Percentiles rank a stretch among this genome's conserved stretches.
phyloP scores from a whole-genome alignment of 2,113 vertebrate genomes.

The Capra hircus region DNA sequence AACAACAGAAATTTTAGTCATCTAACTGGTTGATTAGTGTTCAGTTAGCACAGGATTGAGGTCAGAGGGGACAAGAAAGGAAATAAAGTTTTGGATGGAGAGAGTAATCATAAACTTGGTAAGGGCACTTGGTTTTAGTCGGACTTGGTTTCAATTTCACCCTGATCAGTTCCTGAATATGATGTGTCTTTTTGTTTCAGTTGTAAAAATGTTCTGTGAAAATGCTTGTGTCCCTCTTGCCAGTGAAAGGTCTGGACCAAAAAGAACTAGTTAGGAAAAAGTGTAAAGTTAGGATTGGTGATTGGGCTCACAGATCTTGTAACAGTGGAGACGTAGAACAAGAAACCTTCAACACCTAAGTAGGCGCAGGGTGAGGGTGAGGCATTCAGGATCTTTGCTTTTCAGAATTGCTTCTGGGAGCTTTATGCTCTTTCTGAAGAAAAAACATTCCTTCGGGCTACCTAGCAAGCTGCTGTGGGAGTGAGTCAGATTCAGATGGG shows the following conservation, averaged over 20 bases:
- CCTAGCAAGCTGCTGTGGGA: background rate
- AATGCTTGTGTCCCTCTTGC: background rate
- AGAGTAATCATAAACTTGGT: background rate
- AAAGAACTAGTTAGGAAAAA: background rate
- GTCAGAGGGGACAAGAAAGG: background rate
- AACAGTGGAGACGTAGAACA: background rate
- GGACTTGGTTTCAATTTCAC: background rate
- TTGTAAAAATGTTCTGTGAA: background rate
- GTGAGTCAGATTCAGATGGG: background rate
- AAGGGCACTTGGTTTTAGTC: background rate
- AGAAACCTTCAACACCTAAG: background rate
- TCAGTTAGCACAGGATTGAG: background rate
- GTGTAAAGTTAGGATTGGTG: background rate
- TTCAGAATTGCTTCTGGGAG: background rate
- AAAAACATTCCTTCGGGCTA: background rate
- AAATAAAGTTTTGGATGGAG: background rate
- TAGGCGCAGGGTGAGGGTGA: background rate
- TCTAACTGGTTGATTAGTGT: background rate
- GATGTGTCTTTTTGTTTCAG: background rate
- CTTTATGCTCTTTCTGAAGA: background rate
- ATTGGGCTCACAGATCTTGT: background rate
- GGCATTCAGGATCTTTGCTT: background rate
- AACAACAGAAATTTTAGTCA: background rate
- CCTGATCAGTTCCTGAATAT: background rate
- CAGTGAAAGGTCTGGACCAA: background rate